phyloP scores from a whole-genome alignment of 1,140 invertebrate genomes.

The Cherax destructor region DNA sequence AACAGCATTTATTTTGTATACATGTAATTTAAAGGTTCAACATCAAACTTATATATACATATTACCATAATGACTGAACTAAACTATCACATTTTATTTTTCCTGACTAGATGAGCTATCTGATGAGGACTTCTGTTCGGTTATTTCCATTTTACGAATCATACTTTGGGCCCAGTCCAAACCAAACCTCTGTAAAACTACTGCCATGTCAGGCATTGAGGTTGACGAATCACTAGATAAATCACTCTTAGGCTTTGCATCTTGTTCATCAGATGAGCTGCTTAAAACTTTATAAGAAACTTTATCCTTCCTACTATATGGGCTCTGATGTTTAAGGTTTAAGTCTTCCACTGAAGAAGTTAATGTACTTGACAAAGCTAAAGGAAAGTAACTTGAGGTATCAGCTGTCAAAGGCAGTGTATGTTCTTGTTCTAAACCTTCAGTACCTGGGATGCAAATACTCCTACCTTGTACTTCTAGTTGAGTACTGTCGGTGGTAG shows the following conservation, averaged over 20 bases:
- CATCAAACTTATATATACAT: too few relatives aligned
- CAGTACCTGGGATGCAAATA: background rate
- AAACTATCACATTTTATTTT: background rate
- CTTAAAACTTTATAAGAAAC: background rate
- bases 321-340: background rate
- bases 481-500: background rate
- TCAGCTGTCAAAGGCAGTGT: background rate
- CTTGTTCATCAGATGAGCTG: background rate
- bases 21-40: too few relatives aligned
- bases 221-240: background rate
- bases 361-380: background rate
- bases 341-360: background rate
- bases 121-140: background rate
- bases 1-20: too few relatives aligned
- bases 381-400: background rate
- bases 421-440: background rate
- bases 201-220: slow-evolving; percentile 25
- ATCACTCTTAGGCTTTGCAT: background rate
- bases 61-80: too few relatives aligned
- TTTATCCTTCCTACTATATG: background rate
- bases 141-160: slow-evolving; percentile 6
- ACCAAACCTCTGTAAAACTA: slow-evolving; percentile 19
- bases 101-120: background rate
- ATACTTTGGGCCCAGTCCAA: slow-evolving; percentile 27
- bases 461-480: background rate